These are phyloP conservation scores for Axis porcinus DNA, from an alignment of 2,113 vertebrate genomes.

Conservation along the genomic window DNA sequence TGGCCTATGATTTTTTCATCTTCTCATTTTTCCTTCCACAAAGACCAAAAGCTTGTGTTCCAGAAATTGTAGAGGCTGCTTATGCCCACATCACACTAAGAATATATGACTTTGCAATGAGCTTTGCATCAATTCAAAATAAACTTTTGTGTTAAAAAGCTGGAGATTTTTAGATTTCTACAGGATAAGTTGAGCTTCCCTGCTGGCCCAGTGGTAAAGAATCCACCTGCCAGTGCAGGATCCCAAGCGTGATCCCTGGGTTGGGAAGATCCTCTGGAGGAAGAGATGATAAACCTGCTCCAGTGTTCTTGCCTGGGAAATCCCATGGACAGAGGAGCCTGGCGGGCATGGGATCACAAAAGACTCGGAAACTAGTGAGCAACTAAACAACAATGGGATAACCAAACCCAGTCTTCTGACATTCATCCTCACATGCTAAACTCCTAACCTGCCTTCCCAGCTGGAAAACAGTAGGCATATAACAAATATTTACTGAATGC, in stretches of 20 bases:
- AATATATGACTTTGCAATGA: background rate
- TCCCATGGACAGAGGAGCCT: background rate
- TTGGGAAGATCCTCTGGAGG: background rate
- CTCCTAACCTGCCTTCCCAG: background rate
- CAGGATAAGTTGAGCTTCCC: background rate
- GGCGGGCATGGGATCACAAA: rapidly evolving
- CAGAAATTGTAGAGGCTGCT: background rate
- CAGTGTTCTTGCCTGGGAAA: background rate
- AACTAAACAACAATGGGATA: rapidly evolving
- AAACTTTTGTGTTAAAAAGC: background rate
- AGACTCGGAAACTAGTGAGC: background rate
- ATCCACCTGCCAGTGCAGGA: background rate
- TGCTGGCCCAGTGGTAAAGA: background rate
- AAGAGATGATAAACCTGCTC: background rate
- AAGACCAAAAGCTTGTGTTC: background rate
- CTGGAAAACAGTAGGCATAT: background rate
- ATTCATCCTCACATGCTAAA: background rate
- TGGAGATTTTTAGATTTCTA: background rate
- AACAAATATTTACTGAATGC: background rate
- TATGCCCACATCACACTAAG: background rate
- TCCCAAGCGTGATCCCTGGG: background rate
- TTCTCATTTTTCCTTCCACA: background rate
- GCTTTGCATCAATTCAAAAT: background rate
- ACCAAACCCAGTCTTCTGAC: background rate
- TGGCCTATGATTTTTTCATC: background rate